Percentiles rank a stretch among this genome's conserved stretches.
phyloP scores from a whole-genome alignment of 2,888 invertebrate genomes.

The Lithophane semibrunnea region DNA sequence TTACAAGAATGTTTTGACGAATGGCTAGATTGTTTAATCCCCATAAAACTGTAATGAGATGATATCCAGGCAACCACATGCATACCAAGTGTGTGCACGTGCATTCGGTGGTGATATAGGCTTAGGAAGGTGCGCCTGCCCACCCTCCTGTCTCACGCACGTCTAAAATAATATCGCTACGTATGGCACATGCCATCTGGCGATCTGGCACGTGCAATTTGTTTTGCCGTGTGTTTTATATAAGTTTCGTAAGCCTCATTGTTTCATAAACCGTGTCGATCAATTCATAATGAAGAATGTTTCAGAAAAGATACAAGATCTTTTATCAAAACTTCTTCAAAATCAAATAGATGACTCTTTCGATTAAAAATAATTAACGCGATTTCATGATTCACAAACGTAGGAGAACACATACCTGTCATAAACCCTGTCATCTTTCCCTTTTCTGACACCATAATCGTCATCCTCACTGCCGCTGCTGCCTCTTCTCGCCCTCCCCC shows the following conservation, averaged over 20 bases:
- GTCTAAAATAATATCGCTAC: not conserved
- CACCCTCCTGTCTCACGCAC: not conserved
- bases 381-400: not conserved
- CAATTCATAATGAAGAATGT: not conserved
- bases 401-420: slow-evolving; percentile 89
- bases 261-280: not conserved
- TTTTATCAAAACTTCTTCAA: not conserved
- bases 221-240: not conserved
- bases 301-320: not conserved
- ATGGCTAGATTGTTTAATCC: not conserved
- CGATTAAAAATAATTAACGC: not conserved
- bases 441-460: slow-evolving; percentile 90
- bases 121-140: too few species aligned
- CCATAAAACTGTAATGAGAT: not conserved
- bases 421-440: slow-evolving; percentile 92
- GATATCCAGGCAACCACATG: not conserved
- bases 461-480: slow-evolving; percentile 91
- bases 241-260: not conserved
- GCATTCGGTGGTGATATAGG: not conserved
- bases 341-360: not conserved
- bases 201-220: not conserved
- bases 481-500: slow-evolving; percentile 86
- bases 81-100: not conserved
- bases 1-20: not conserved
- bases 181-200: not conserved